Conservation (phyloP, 1,140 invertebrate species). For the Camponotus vicinus region DNA sequence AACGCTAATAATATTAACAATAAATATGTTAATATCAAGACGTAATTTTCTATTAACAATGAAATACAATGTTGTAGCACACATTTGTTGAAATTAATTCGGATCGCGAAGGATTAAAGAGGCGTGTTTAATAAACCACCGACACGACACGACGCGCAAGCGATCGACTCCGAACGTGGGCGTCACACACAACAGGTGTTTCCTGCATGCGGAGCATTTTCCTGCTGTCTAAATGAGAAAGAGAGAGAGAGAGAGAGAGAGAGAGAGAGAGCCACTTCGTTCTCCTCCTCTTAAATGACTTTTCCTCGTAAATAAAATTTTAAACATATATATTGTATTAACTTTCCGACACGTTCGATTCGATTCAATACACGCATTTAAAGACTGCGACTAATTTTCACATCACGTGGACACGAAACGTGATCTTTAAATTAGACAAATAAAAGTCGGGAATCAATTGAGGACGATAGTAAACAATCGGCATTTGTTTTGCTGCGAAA, state of each 20-base stretch:
- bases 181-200: conserved; percentile 64
- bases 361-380: neutral
- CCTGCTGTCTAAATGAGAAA: neutral
- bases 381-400: neutral
- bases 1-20: neutral
- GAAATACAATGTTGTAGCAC: no score
- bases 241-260: no score
- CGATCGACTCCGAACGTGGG: conserved; percentile 63
- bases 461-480: neutral
- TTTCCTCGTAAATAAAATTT: neutral
- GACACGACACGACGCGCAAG: neutral
- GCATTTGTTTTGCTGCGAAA: neutral
- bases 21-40: neutral
- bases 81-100: neutral
- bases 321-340: neutral
- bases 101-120: neutral
- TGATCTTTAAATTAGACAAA: neutral
- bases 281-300: neutral
- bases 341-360: neutral
- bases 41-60: no score
- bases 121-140: conserved; percentile 1
- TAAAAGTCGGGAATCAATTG: neutral
- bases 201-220: conserved; percentile 45
- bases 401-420: neutral
- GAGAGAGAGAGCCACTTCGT: neutral